Evolutionary conservation across 2,888 invertebrate genomes (phyloP), one percentile per base, ranked within the genome.

Genomic region (Neoaliturus tenellus): DNA sequence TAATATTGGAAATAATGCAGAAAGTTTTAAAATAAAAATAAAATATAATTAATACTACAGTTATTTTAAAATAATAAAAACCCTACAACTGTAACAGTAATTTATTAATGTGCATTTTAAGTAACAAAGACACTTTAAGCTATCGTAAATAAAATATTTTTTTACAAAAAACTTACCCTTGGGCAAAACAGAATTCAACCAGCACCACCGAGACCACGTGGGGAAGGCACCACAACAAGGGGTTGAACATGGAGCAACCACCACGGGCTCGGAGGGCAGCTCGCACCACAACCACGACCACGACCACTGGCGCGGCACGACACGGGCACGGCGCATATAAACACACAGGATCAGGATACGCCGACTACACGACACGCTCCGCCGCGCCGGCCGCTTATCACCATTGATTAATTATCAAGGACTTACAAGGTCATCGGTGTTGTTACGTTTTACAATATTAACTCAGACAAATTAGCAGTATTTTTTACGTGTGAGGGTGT

Each of bases 321-420:
- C 1, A 14, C 55, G 5, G 12, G 4, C 55, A 14, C 23, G 5
- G 20, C 1, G 25, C 55, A 5, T 55, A 55, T 25, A 55, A 23
- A 55, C 55, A 14, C 20, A 55, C 55, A 55, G 55, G 55, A 55
- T 55, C 55, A 55, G 55, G 55, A 55, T 25, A 44, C n/a, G n/a
- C n/a, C 39, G 8, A 39, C 39, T 39, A 39, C 51, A 51, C 51
- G 5, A 48, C 48, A 48, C 51, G 23, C 2, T 23, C 28, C 28
- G 62, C 5, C 31, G 28, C 62, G 62, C 31, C 2, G 28, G 1
- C 10, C 62, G 62, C 31, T 62, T 51, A 62, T 62, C 62, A 62
- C 14, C n/a, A n/a, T 28, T 3, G 4, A 17, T 28, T 31, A 62
- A 62, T 62, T 62, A 31, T 62, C 31, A 62, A 28, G 31, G 62